A percentile compares a stretch with the other conserved stretches of the same genome.
These are phyloP conservation scores for Drosophila diplacantha DNA, from an alignment of 2,888 invertebrate genomes.

Conservation along the genomic window DNA sequence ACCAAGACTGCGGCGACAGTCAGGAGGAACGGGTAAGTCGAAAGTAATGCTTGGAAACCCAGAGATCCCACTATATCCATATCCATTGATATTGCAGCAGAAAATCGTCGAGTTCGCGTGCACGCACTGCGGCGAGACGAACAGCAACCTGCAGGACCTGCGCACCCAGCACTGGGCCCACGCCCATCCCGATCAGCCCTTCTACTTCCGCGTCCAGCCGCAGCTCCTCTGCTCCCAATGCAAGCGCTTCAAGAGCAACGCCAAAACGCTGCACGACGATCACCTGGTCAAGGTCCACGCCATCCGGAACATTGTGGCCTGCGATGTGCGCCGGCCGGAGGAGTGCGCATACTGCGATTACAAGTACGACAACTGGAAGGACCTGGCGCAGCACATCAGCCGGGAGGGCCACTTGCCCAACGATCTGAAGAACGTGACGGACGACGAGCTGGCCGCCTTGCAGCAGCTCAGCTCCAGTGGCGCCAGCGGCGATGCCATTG, in stretches of 20 bases:
- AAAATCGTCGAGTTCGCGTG: slow-evolving; percentile 56
- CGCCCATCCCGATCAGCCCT: slow-evolving; percentile 57
- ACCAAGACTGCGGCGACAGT: not conserved
- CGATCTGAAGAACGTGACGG: slow-evolving; percentile 62
- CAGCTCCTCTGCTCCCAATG: slow-evolving; percentile 68
- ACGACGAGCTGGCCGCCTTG: slow-evolving; percentile 45
- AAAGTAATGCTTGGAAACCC: too few species aligned
- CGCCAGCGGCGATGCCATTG: not conserved
- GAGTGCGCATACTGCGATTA: slow-evolving; percentile 68
- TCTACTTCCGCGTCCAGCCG: slow-evolving; percentile 65
- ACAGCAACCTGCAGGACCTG: slow-evolving; percentile 47
- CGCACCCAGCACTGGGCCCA: slow-evolving; percentile 58
- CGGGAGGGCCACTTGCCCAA: slow-evolving; percentile 56
- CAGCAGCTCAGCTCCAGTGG: slow-evolving; percentile 44
- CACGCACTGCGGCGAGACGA: slow-evolving; percentile 59
- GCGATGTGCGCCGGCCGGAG: slow-evolving; percentile 50
- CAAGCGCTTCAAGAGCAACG: slow-evolving; percentile 49
- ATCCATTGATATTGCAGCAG: not conserved
- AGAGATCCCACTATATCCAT: too few species aligned
- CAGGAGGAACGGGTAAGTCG: slow-evolving; percentile 12
- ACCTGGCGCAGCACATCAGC: slow-evolving; percentile 54
- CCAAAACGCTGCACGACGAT: slow-evolving; percentile 46
- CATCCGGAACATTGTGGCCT: slow-evolving; percentile 74
- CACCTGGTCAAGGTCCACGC: slow-evolving; percentile 58
- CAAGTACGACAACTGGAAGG: slow-evolving; percentile 27